Evolutionary conservation across 2,797 vertebrate genomes (phyloP), one percentile per base, ranked within the genome.

Genomic region (Hemitrygon akajei): DNA sequence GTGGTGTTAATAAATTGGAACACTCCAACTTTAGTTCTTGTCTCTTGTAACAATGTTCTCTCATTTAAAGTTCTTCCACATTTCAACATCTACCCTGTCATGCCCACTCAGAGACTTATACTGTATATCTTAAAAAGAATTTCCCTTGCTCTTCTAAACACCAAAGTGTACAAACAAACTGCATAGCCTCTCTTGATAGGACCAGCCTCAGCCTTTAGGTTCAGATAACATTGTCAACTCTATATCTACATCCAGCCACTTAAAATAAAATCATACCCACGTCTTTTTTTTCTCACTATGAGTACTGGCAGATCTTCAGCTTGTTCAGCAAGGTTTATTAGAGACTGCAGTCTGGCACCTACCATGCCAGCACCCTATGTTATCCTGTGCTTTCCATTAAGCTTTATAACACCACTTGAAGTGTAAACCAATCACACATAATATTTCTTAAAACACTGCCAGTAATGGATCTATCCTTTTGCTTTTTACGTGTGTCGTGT

Each of bases 1-100:
- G 91, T 93, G 37, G 71, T 40, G 69, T 73, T 92, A 47, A 92
- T 92, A 92, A 76, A 56, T 40, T 91, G n/a, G 66, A 73, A 10
- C 34, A n/a, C 60, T 66, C 25, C 73, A 75, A 18, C 27, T 75
- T 73, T 12, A n/a, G 47, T 93, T 93, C 63, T 22, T 6, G 18
- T 22, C 7, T 7, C 71, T 75, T 75, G 71, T 75, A 22, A 75
- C 71, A 22, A 27, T 75, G 22, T 75, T 25, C 63, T 25, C 20
- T 75, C 20, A 0, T 22, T 25, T 25, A 4, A 25, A 7, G 27
- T 47, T 71, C 3, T 22, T 75, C 71, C 25, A 75, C 25, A 75
- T 75, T 25, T 22, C 20, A 75, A 25, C 71, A 75, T 75, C 20
- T 25, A 75, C 20, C 22, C 71, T 22, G 71, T 22, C 71, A 75